phyloP scores from a whole-genome alignment of 2,888 invertebrate species.

The Baronia brevicornis region DNA sequence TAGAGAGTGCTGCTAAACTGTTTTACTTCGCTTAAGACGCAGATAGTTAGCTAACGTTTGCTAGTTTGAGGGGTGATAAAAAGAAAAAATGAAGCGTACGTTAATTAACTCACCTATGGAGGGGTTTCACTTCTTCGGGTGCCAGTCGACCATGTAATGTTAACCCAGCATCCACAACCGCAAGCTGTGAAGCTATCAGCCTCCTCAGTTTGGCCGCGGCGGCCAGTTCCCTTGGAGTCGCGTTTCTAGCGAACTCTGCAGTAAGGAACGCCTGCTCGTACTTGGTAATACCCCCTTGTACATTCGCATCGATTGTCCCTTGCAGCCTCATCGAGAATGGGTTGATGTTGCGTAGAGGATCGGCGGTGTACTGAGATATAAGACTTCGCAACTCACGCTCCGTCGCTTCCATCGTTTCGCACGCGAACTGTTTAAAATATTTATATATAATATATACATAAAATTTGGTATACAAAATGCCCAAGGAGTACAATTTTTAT shows the following conservation, averaged over 20 bases:
- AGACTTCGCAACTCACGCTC: conserved; percentile 90
- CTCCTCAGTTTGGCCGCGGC: conserved; percentile 71
- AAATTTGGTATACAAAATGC: too few relatives aligned
- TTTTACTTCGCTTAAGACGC: too few relatives aligned
- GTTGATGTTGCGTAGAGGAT: conserved; percentile 89
- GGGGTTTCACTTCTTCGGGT: conserved; percentile 90
- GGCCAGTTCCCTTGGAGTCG: conserved; percentile 63
- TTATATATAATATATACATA: conserved; percentile 3
- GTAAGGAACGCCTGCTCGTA: conserved; percentile 96
- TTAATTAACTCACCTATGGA: conserved; percentile 82
- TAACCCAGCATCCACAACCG: conserved; percentile 88
- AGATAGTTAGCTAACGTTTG: too few relatives aligned
- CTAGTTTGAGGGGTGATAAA: background rate
- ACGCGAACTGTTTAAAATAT: conserved; percentile 81
- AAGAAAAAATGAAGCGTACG: background rate
- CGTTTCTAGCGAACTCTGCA: conserved; percentile 83
- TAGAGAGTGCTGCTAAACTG: too few relatives aligned
- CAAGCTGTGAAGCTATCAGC: conserved; percentile 85
- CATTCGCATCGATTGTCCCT: conserved; percentile 96
- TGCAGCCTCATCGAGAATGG: conserved; percentile 94
- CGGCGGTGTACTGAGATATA: conserved; percentile 85
- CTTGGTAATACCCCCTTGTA: conserved; percentile 94
- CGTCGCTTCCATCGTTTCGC: conserved; percentile 94
- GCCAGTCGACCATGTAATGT: conserved; percentile 90
- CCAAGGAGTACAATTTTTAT: too few relatives aligned